Percentiles rank a stretch among this genome's conserved stretches.
These are phyloP conservation scores for Gastrophysa polygoni DNA, from an alignment of 2,888 invertebrate species.

Conservation along the genomic window DNA sequence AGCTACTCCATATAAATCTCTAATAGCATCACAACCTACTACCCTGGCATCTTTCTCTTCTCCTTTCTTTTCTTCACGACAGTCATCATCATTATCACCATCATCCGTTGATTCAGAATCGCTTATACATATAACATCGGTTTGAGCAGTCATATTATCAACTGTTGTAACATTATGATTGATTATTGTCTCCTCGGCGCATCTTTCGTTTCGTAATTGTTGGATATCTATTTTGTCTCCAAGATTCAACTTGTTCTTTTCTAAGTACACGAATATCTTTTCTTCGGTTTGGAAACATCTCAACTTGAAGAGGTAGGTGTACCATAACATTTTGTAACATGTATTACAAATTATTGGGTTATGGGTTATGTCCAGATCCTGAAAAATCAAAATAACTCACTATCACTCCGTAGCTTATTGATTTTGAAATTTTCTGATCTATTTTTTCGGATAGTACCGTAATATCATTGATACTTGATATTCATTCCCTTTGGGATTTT, in stretches of 20 bases:
- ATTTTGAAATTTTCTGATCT: no score
- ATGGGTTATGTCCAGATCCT: slow-evolving; percentile 11
- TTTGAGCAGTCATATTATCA: neutral
- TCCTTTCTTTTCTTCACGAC: neutral
- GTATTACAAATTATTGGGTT: slow-evolving; percentile 3
- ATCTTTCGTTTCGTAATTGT: neutral
- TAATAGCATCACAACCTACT: neutral
- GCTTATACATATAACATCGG: neutral
- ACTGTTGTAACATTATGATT: neutral
- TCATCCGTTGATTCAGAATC: neutral
- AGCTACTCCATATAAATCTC: neutral
- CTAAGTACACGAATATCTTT: slow-evolving; percentile 8
- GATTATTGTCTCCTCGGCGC: neutral
- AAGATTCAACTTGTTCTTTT: slow-evolving; percentile 2
- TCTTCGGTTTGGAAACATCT: slow-evolving; percentile 13
- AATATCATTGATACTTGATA: no score
- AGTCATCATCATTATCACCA: neutral
- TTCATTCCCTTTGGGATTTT: no score
- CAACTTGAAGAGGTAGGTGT: slow-evolving; percentile 5
- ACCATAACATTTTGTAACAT: slow-evolving; percentile 8
- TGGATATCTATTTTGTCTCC: slow-evolving; percentile 10
- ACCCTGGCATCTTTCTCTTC: neutral
- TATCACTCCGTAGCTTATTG: no score
- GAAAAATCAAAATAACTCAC: neutral
- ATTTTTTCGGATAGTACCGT: no score